Evolutionary conservation across 2,888 invertebrate genomes (phyloP), one percentile per base, ranked within the genome.

Genomic region (Polia nebulosa): DNA sequence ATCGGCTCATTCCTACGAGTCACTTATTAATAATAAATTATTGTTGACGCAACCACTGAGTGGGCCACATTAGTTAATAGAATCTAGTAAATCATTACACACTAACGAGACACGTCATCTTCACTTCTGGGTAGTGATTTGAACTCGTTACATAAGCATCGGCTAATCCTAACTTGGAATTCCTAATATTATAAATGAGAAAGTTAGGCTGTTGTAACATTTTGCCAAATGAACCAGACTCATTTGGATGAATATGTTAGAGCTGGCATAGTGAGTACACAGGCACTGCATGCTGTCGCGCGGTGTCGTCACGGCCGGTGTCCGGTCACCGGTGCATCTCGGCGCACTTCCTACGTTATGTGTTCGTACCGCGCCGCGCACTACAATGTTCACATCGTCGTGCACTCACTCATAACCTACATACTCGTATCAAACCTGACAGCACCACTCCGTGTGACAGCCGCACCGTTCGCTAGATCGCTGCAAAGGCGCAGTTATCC

Each of bases 1-100:
- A 47, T 47, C 22, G 55, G 39, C 32, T 22, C 53, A 67, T 34
- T 52, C 56, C 39, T 32, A 34, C 51, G 22, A 45, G 11, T 52
- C 25, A 62, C 41, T 39, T 55, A 53, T 60, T 49, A 41, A 58
- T 69, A 60, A 63, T 44, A 56, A 55, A 34, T 52, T 1, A 51
- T 17, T 9, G 29, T 53, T 76, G 39, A 39, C 52, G 59, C 51
- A 79, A 76, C 44, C 15, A 45, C 53, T 57, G 70, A 79, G 56
- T 45, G 63, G 61, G 70, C 80, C 70, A 44, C 73, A 73, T 81
- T 81, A 80, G 67, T 71, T 71, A 77, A 82, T 79, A 34, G 65
- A 51, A 27, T 44, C 29, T 20, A 61, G 62, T 65, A 32, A 49
- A 58, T 52, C 53, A 66, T 74, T 51, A 55, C 72, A 47, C 62